Evolutionary conservation across 2,113 vertebrate species (phyloP), one percentile per base, ranked within the genome.

Genomic region (Lutjanus erythropterus): DNA sequence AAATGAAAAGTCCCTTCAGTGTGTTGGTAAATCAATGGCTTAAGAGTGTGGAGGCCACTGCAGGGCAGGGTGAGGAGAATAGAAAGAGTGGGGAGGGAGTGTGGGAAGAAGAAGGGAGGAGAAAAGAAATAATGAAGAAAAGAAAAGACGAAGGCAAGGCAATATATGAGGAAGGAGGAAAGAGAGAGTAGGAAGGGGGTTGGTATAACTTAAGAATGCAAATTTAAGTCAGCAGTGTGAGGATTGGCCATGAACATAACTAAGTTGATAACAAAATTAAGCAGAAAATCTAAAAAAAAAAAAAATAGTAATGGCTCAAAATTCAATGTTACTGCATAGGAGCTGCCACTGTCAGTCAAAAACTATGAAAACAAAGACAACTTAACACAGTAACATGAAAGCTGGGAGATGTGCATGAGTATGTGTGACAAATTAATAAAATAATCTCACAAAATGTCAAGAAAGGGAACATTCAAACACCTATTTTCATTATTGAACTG

Each of bases 11-110:
- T 59, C 29, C 31, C 50, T 19, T 53, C 29, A 37, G 41, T 42
- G 39, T 18, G 33, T 58, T 23, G 61, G 42, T 71, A 15, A 31
- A 62, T 74, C 64, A 61, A 25, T 58, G 64, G 74, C 68, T 65
- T 70, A 64, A 44, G 62, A 59, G 44, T 33, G 41, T 55, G 69
- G 62, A 73, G 67, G 49, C 61, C 72, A 49, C 7, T 19, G 39
- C 31, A 15, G 68, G 68, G 42, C 68, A 64, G 3, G 14, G 58
- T 11, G 3, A 19, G 59, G 37, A 88, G 69, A 82, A 75, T 18
- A 71, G 46, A 39, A 9, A 21, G 27, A 44, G 64, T n/a, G 29
- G 72, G 56, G 33, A 65, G 39, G 71, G 39, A 59, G 39, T 65
- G 46, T 50, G 55, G 41, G 33, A 78, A 56, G 62, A 9, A 18